phyloP scores from a whole-genome alignment of 2,113 vertebrate species.

The Gymnogyps californianus region DNA sequence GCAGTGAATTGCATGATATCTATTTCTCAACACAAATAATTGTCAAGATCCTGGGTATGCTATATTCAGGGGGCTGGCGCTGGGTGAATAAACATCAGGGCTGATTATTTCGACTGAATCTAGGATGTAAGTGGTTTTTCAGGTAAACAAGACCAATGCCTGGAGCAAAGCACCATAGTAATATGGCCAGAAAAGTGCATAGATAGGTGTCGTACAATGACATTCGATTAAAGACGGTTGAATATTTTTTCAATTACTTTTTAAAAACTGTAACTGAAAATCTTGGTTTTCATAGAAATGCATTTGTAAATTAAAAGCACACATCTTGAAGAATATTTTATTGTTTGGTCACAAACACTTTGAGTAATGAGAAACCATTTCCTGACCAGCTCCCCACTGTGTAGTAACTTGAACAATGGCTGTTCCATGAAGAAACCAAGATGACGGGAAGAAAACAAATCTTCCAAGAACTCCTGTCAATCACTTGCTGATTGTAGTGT shows the following conservation, averaged over 20 bases:
- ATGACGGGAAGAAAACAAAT: neutral
- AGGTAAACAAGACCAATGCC: neutral
- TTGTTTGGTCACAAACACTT: neutral
- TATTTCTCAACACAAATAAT: neutral
- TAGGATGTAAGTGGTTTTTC: neutral
- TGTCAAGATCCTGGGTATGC: neutral
- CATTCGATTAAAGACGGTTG: neutral
- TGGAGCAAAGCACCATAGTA: neutral
- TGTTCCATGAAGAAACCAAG: neutral
- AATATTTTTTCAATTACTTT: neutral
- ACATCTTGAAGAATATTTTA: neutral
- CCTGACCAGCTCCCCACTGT: neutral
- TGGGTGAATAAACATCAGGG: neutral
- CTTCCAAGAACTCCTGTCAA: neutral
- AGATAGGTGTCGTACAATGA: neutral
- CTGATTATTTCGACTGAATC: neutral
- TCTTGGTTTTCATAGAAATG: neutral
- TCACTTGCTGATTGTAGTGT: neutral
- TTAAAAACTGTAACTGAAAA: neutral
- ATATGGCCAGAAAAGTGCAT: neutral
- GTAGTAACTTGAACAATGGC: neutral
- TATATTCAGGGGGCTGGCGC: neutral
- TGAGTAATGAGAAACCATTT: neutral
- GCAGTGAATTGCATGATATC: neutral
- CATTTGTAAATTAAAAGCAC: constrained; percentile 16